phyloP scores from a whole-genome alignment of 1,140 invertebrate genomes.

The Probaryconus sp. region DNA sequence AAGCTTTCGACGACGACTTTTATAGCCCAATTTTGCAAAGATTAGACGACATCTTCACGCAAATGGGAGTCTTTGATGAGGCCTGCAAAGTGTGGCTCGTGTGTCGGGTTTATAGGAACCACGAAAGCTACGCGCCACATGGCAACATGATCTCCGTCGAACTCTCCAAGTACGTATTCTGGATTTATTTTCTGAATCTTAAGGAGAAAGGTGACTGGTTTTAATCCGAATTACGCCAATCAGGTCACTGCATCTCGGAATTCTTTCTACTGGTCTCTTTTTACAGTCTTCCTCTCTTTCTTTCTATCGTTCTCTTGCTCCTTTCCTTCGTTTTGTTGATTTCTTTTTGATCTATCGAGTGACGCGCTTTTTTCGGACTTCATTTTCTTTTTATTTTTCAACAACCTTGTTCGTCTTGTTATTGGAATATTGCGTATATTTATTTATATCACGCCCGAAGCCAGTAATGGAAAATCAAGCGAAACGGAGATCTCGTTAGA shows the following conservation, averaged over 20 bases:
- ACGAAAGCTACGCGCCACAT: slow-evolving; percentile 85
- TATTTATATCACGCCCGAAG: slow-evolving; percentile 36
- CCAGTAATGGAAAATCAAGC: slow-evolving; percentile 43
- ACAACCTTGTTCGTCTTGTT: slow-evolving; percentile 1
- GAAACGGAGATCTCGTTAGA: slow-evolving; percentile 47
- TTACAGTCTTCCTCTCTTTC: slow-evolving; percentile 32
- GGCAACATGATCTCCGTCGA: slow-evolving; percentile 91
- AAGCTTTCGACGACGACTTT: slow-evolving; percentile 82
- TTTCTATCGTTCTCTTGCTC: slow-evolving; percentile 13
- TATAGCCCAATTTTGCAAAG: slow-evolving; percentile 87
- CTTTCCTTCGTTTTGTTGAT: slow-evolving; percentile 19
- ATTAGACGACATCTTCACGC: slow-evolving; percentile 85
- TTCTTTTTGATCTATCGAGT: slow-evolving; percentile 9
- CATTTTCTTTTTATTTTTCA: slow-evolving; percentile 25
- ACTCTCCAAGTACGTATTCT: slow-evolving; percentile 84
- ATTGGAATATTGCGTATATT: slow-evolving; percentile 22
- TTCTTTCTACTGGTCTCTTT: slow-evolving; percentile 41
- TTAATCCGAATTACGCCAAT: slow-evolving; percentile 68
- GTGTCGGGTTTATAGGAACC: slow-evolving; percentile 90
- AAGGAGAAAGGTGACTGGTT: slow-evolving; percentile 72
- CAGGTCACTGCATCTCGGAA: slow-evolving; percentile 63
- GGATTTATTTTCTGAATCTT: slow-evolving; percentile 58
- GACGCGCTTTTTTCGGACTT: slow-evolving; percentile 20
- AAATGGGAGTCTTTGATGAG: slow-evolving; percentile 83
- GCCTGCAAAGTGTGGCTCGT: slow-evolving; percentile 86